Evolutionary conservation across 2,797 vertebrate species (phyloP).

Genomic region (Carcharodon carcharias): DNA sequence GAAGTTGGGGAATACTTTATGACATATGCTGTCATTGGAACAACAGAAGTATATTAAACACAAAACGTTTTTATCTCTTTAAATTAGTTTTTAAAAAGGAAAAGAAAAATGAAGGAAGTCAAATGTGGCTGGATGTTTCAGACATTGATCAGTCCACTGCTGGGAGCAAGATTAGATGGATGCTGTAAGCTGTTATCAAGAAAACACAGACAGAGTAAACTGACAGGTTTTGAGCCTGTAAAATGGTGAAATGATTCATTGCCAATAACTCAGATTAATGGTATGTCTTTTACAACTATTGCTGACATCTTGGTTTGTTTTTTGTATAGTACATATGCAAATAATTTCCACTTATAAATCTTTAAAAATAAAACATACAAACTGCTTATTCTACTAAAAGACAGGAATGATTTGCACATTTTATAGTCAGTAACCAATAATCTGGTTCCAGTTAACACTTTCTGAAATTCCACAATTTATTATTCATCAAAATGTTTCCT

Average conservation of each 20-base stretch:
- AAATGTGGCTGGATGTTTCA: neutral
- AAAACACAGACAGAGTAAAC: conserved; percentile 43
- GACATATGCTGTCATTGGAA: neutral
- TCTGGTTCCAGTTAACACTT: neutral
- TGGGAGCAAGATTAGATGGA: conserved; percentile 40
- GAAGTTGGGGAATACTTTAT: neutral
- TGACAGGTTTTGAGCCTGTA: conserved; percentile 40
- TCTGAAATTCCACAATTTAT: conserved; percentile 6
- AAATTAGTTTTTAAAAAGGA: neutral
- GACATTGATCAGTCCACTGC: conserved; percentile 33
- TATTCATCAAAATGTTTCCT: neutral
- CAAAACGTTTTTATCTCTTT: neutral
- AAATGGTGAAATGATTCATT: conserved; percentile 46
- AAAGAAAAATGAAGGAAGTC: neutral
- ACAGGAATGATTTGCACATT: neutral
- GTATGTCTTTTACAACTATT: conserved; percentile 53
- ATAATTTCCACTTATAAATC: conserved; percentile 3
- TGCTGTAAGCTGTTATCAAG: conserved; percentile 47
- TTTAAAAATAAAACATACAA: conserved; percentile 21
- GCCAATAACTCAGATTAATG: conserved; percentile 54
- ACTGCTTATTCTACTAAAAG: neutral
- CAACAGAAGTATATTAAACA: neutral
- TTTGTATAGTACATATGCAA: neutral
- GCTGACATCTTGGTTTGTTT: conserved; percentile 30
- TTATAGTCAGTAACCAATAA: neutral